Conservation (phyloP, 2,113 vertebrate species). For the Notothenia coriiceps region DNA sequence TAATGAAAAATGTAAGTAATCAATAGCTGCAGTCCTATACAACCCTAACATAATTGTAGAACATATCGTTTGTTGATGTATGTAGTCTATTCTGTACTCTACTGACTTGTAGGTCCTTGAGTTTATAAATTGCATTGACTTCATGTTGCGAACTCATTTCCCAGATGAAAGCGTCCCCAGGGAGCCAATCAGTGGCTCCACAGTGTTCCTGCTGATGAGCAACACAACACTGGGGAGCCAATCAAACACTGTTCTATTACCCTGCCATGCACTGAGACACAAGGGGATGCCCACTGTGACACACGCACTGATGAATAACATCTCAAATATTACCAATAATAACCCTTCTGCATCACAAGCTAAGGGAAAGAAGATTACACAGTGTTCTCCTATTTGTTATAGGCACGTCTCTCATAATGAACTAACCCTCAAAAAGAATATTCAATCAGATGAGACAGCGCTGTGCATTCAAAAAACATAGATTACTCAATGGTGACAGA, state of each 20-base stretch:
- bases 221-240: slow-evolving; percentile 56
- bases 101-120: slow-evolving; percentile 2
- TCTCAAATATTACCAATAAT: neutral
- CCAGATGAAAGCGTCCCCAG: slow-evolving; percentile 34
- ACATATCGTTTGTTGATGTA: no score
- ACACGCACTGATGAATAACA: slow-evolving; percentile 15
- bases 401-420: neutral
- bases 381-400: neutral
- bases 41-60: no score
- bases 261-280: slow-evolving; percentile 30
- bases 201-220: slow-evolving; percentile 48
- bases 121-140: slow-evolving; percentile 19
- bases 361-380: neutral
- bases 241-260: slow-evolving; percentile 41
- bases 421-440: neutral
- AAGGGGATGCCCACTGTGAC: slow-evolving; percentile 4
- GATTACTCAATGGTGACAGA: neutral
- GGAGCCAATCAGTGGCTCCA: slow-evolving; percentile 62
- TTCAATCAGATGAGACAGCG: neutral
- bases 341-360: neutral
- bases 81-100: neutral
- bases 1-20: no score
- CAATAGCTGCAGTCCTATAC: no score
- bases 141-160: slow-evolving; percentile 23
- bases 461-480: neutral